Conservation (phyloP, 2,888 invertebrate genomes). For the Tyria jacobaeae region DNA sequence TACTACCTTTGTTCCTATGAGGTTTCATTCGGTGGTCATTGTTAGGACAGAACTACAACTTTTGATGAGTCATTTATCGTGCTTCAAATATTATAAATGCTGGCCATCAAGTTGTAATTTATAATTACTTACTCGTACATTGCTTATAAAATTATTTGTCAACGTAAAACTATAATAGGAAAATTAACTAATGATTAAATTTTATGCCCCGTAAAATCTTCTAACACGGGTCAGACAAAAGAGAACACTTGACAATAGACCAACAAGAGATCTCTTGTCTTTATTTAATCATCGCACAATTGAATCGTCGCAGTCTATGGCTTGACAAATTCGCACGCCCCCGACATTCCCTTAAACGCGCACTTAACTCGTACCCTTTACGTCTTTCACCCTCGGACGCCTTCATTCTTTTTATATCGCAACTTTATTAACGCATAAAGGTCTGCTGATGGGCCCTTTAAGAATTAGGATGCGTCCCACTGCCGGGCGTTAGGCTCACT, state of each 20-base stretch:
- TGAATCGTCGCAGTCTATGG: slow-evolving; percentile 77
- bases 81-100: too few species aligned
- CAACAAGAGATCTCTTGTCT: slow-evolving; percentile 71
- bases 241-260: slow-evolving; percentile 55
- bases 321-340: slow-evolving; percentile 86
- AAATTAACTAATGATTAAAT: slow-evolving; percentile 16
- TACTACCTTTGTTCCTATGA: too few species aligned
- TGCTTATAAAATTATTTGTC: too few species aligned
- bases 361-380: slow-evolving; percentile 84
- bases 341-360: slow-evolving; percentile 83
- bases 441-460: slow-evolving; percentile 85
- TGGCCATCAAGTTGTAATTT: too few species aligned
- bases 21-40: too few species aligned
- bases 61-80: too few species aligned
- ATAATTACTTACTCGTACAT: too few species aligned
- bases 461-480: slow-evolving; percentile 85
- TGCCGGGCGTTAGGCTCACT: slow-evolving; percentile 70
- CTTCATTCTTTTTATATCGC: slow-evolving; percentile 85
- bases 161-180: neutral
- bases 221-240: slow-evolving; percentile 47
- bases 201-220: slow-evolving; percentile 3
- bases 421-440: slow-evolving; percentile 87
- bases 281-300: slow-evolving; percentile 83
- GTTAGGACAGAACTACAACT: too few species aligned
- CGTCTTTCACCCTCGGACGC: slow-evolving; percentile 84